A percentile compares a stretch with the other conserved stretches of the same genome.
phyloP scores from a whole-genome alignment of 2,797 vertebrate genomes.

The Enteromius trimaculatus region DNA sequence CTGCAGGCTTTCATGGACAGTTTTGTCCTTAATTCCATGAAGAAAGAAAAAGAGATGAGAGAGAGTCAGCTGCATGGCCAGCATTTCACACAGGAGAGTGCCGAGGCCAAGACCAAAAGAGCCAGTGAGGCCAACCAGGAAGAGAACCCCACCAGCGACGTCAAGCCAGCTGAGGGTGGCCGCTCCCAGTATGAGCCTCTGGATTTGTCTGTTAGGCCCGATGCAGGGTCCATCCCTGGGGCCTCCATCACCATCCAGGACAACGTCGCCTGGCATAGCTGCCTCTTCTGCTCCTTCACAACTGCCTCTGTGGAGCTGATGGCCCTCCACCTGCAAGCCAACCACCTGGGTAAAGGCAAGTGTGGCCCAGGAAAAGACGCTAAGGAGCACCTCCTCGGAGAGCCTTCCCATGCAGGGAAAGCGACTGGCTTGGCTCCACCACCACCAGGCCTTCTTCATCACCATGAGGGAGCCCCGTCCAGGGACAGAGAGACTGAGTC shows the following conservation, averaged over 20 bases:
- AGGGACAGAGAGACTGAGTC: slow-evolving; percentile 77
- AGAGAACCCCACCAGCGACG: slow-evolving; percentile 76
- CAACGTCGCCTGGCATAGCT: slow-evolving; percentile 95
- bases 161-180: slow-evolving; percentile 78
- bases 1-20: slow-evolving; percentile 98
- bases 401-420: slow-evolving; percentile 72
- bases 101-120: slow-evolving; percentile 83
- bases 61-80: slow-evolving; percentile 78
- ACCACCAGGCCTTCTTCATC: slow-evolving; percentile 72
- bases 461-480: slow-evolving; percentile 74
- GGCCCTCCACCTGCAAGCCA: slow-evolving; percentile 97
- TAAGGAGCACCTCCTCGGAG: slow-evolving; percentile 83
- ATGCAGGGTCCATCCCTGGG: slow-evolving; percentile 88
- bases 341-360: slow-evolving; percentile 91
- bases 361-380: slow-evolving; percentile 76
- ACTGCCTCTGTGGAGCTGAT: slow-evolving; percentile 97
- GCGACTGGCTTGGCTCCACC: slow-evolving; percentile 67
- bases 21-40: slow-evolving; percentile 93
- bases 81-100: slow-evolving; percentile 78
- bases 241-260: slow-evolving; percentile 93
- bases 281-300: slow-evolving; percentile 96
- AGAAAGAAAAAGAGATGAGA: slow-evolving; percentile 89
- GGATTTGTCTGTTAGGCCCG: slow-evolving; percentile 93
- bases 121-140: slow-evolving; percentile 74
- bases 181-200: slow-evolving; percentile 95